Evolutionary conservation across 2,113 vertebrate genomes (phyloP), one percentile per base, ranked within the genome.

Genomic region (Ornithorhynchus anatinus): DNA sequence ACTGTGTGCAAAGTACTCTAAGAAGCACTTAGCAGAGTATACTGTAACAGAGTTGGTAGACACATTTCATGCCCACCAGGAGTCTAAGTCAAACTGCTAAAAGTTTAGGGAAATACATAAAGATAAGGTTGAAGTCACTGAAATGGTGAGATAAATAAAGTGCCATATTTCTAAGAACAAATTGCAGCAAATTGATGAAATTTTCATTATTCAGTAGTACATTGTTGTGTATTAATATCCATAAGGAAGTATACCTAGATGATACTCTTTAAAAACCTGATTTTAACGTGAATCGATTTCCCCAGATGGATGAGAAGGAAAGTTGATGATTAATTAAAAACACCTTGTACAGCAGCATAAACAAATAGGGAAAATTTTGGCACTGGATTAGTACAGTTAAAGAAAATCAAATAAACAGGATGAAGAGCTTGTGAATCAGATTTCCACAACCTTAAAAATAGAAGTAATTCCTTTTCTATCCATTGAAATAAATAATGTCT

Each of bases 241-340:
- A 53, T 75, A 79, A 78, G 74, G 79, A 84, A 78, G 43, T 57
- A 75, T 63, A 31, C 72, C 70, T 51, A 44, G 54, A 74, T 6
- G 3, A 83, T n/a, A 52, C 35, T 79, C 37, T 44, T 75, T 51
- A 42, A 56, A 31, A 42, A 57, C 74, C 52, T 84, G 70, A 75
- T 40, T 71, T 89, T 75, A 85, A 70, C 62, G 81, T 72, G 29
- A 78, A 44, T 86, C 69, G 27, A 47, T 69, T 77, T 89, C 39
- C 53, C 54, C 45, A 84, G 58, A 57, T 84, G 51, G 48, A 86
- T 54, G 58, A 37, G 57, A 57, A 76, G 68, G 60, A 88, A 85
- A 83, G 58, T 51, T 63, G 66, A 75, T 84, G 59, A 70, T 82
- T 58, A 61, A 66, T 85, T 86, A 75, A 90, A 92, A 90, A 66